These are phyloP conservation scores for Dryoscopus gambensis DNA, from an alignment of 2,113 vertebrate genomes.

Conservation along the genomic window DNA sequence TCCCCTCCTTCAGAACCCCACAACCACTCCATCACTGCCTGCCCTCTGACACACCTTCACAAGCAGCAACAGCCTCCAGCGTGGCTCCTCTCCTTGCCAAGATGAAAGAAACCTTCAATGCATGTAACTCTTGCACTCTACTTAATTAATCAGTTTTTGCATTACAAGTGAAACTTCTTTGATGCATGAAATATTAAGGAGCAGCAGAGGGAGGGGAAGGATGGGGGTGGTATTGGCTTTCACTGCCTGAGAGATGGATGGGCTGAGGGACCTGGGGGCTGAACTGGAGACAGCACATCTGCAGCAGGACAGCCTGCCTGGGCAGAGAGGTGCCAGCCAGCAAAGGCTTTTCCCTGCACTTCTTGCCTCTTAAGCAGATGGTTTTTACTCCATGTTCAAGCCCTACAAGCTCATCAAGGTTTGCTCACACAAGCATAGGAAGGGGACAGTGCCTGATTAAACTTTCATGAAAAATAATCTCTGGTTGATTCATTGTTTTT, in stretches of 20 bases:
- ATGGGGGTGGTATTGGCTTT: neutral
- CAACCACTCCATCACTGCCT: slow-evolving; percentile 29
- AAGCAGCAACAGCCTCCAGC: slow-evolving; percentile 60
- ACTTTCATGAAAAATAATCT: slow-evolving; percentile 61
- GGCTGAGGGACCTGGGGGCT: neutral
- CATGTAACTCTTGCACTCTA: slow-evolving; percentile 60
- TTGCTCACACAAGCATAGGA: neutral
- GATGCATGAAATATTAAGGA: slow-evolving; percentile 68
- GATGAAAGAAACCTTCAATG: slow-evolving; percentile 73
- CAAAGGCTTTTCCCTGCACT: neutral
- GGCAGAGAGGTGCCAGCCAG: neutral
- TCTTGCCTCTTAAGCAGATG: neutral
- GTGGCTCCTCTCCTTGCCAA: slow-evolving; percentile 36
- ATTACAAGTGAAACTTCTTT: slow-evolving; percentile 74
- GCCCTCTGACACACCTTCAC: slow-evolving; percentile 35
- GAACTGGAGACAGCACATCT: neutral
- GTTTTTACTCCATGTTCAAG: neutral
- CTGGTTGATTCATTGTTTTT: slow-evolving; percentile 45
- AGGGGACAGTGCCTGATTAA: slow-evolving; percentile 28
- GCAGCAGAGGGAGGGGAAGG: neutral
- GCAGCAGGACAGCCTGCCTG: neutral
- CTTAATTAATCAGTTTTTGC: slow-evolving; percentile 76
- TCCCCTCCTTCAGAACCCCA: neutral
- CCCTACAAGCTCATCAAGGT: neutral
- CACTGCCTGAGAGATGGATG: neutral